phyloP scores from a whole-genome alignment of 1,140 invertebrate genomes.

The Branchinecta lynchi region DNA sequence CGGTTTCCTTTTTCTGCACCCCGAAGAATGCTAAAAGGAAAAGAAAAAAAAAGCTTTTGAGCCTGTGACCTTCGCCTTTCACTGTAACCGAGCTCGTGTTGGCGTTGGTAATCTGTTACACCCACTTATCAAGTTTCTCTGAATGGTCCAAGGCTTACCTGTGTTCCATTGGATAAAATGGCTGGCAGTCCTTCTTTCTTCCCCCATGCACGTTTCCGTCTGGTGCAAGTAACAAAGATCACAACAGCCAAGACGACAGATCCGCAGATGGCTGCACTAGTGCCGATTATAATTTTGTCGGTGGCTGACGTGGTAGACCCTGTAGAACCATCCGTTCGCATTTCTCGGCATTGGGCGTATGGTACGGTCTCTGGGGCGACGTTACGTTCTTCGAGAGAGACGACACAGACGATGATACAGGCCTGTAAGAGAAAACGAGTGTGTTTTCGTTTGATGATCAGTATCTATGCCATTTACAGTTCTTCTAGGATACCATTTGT shows the following conservation, averaged over 20 bases:
- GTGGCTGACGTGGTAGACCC: conserved; percentile 63
- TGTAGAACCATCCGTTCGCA: conserved; percentile 47
- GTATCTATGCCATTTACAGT: no score
- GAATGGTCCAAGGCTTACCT: not conserved
- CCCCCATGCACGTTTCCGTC: conserved; percentile 40
- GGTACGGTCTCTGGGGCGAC: conserved; percentile 69
- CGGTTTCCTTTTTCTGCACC: no score
- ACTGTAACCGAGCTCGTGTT: no score
- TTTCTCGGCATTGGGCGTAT: conserved; percentile 69
- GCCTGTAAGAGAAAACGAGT: conserved; percentile 40
- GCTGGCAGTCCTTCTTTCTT: conserved; percentile 25
- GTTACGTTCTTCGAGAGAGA: conserved; percentile 68
- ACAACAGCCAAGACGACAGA: conserved; percentile 69
- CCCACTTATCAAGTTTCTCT: not conserved
- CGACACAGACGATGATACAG: conserved; percentile 80
- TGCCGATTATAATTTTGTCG: conserved; percentile 85
- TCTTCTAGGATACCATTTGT: no score
- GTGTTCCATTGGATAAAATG: conserved; percentile 17
- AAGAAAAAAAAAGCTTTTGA: no score
- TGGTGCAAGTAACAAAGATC: conserved; percentile 67
- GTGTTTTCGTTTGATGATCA: no score
- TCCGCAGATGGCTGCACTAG: conserved; percentile 80
- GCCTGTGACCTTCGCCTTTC: no score
- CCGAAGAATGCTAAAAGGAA: no score
- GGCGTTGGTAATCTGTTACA: conserved; percentile 1